Base-by-base conservation (phyloP, 2,888 invertebrate genomes). In the Zygaena filipendulae region DNA sequence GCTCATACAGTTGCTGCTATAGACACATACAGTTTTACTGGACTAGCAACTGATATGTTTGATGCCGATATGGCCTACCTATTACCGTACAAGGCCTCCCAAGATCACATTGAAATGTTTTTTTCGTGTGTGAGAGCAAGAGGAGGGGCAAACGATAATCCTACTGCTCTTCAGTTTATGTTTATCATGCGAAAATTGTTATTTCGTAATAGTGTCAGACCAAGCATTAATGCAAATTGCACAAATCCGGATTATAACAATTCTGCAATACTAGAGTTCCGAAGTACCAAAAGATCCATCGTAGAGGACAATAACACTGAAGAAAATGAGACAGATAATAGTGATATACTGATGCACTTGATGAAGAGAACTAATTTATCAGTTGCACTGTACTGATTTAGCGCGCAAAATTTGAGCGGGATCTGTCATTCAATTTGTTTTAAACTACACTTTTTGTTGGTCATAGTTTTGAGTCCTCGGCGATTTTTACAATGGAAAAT, bases 31-130 rank as follows among this genome's bases (percentile, higher is more conserved):
- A 25, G 25, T 14, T 30, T 30, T 26, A 12, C 16, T 11, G 9
- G 16, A 11, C 19, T 25, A 11, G 25, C 25, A 11, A 12, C 9
- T 11, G 30, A 30, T 22, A 16, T 30, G 6, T 20, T 30, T 9
- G 10, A 25, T 12, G 9, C 21, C 8, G 12, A 26, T 13, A n/a
- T 11, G 4, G 9, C 21, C 4, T 21, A 25, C 21, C 26, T 26
- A 9, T 12, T 31, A 19, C 25, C 27, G 3, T 23, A 27, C 6
- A 31, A 31, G 20, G 21, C 20, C n/a, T 36, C 31, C 11, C 27
- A 28, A 29, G 31, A 35, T n/a, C 24, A 35, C 11, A 13, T 36
- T 6, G 36, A 33, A 19, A 26, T 36, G n/a, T 31, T 33, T 29
- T 36, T 32, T 19, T 36, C 33, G 9, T 27, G 25, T 13, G 21